Evolutionary conservation across 2,888 invertebrate species (phyloP), one percentile per base, ranked within the genome.

Genomic region (Lottia scabra): DNA sequence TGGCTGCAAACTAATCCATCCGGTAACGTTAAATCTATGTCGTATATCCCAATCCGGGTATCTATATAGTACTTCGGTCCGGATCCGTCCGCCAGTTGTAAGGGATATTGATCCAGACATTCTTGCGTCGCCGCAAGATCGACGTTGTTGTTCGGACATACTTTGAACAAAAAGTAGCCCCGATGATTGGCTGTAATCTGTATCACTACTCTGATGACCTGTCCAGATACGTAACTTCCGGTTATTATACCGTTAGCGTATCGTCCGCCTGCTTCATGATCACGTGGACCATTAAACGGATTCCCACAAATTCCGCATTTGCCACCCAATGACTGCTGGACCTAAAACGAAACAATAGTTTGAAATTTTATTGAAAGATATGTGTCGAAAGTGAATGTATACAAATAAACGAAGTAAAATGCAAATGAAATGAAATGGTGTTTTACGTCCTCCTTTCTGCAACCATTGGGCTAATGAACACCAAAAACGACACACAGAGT

Each of bases 221-320:
- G 79, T 12, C 88, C 89, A n/a, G 78, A 63, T 4, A 77, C 76
- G 74, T 88, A 89, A 43, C 84, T 82, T 43, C 84, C 68, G 19
- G 83, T 86, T 27, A 89, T 85, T 8, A 86, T 83, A 19, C 89
- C 88, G 44, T 78, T 85, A 15, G 87, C 88, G 77, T 84, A 89
- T 73, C 80, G 83, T 3, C 89, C 89, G 2, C 88, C 86, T 15
- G 82, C 80, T 79, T 89, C 89, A 73, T 88, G 85, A 23, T 83
- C 80, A 13, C 86, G 82, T n/a, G 86, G 83, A 4, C 84, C 84
- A 16, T 83, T 77, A 87, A 93, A 94, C 1, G 96, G 94, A 89
- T 97, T 97, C 0, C 97, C 97, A 87, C 97, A 97, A 65, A 95
- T 92, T 0, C 97, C 97, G 87, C 97, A 97, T 83, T 93, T 93